Evolutionary conservation across 2,888 invertebrate species (phyloP).

Genomic region (Ornithoptera priamus): DNA sequence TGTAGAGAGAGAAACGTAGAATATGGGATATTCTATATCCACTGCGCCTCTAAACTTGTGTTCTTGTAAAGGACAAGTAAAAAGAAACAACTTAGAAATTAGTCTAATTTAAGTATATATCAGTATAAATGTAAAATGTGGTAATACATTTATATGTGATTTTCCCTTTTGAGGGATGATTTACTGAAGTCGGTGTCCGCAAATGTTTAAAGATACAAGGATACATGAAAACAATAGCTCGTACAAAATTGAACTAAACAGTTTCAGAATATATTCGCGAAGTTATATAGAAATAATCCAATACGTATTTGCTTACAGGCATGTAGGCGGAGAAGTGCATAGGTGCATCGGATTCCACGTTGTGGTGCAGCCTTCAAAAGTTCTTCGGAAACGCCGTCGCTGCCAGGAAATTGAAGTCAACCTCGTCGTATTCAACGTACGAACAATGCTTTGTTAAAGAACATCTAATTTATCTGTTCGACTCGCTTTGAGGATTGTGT

Average conservation of each 20-base stretch:
- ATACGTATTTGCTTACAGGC: constrained; percentile 56
- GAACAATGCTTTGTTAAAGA: constrained; percentile 77
- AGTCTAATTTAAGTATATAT: no score
- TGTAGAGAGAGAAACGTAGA: no score
- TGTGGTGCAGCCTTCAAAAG: constrained; percentile 66
- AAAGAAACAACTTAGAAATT: no score
- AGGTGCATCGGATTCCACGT: constrained; percentile 70
- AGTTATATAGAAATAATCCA: constrained; percentile 54
- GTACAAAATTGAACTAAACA: constrained; percentile 1
- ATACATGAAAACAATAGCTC: background rate
- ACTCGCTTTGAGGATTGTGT: constrained; percentile 60
- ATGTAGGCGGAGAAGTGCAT: constrained; percentile 60
- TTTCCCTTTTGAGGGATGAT: no score
- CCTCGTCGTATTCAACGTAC: constrained; percentile 58
- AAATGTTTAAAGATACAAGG: background rate
- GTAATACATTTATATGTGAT: no score
- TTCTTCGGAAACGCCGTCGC: constrained; percentile 62
- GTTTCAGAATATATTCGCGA: constrained; percentile 17
- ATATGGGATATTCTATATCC: no score
- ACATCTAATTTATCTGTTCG: constrained; percentile 74
- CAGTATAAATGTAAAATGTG: no score
- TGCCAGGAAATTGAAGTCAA: constrained; percentile 78
- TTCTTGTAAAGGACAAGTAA: no score
- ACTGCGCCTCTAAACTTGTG: no score
- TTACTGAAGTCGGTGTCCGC: no score